Evolutionary conservation across 2,888 invertebrate genomes (phyloP).

Genomic region (Drosophila sordidula): DNA sequence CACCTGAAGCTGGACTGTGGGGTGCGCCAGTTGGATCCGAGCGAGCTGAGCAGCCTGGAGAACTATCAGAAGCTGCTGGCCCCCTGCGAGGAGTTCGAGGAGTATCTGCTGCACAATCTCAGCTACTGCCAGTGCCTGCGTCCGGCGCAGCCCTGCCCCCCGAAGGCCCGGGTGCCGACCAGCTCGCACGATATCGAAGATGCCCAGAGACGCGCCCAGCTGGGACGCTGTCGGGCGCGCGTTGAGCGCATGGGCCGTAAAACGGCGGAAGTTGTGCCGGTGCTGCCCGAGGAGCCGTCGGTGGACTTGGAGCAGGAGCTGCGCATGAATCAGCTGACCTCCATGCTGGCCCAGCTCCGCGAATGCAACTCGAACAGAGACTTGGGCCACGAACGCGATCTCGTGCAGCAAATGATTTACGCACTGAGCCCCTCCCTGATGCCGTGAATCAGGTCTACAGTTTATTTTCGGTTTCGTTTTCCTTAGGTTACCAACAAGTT

Average conservation of each 20-base stretch:
- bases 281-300: rapidly evolving
- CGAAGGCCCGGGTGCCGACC: rapidly evolving
- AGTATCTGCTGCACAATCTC: conserved; percentile 70
- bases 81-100: conserved; percentile 75
- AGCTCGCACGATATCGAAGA: background rate
- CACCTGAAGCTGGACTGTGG: conserved; percentile 61
- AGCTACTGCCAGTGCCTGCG: conserved; percentile 75
- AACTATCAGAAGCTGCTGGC: conserved; percentile 59
- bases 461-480: too few relatives aligned
- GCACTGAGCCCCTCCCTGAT: conserved; percentile 40
- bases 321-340: conserved; percentile 35
- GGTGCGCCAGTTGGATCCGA: conserved; percentile 68
- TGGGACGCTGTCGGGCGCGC: conserved; percentile 46
- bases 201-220: conserved; percentile 23
- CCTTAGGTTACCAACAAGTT: background rate
- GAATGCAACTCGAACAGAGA: background rate
- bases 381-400: background rate
- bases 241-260: conserved; percentile 16
- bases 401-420: conserved; percentile 46
- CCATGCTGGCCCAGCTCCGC: conserved; percentile 15
- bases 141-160: conserved; percentile 19
- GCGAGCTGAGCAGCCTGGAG: conserved; percentile 55
- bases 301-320: conserved; percentile 21
- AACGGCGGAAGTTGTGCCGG: background rate
- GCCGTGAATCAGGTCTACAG: background rate